Evolutionary conservation across 2,888 invertebrate genomes (phyloP).

Genomic region (Cerceris rybyensis): DNA sequence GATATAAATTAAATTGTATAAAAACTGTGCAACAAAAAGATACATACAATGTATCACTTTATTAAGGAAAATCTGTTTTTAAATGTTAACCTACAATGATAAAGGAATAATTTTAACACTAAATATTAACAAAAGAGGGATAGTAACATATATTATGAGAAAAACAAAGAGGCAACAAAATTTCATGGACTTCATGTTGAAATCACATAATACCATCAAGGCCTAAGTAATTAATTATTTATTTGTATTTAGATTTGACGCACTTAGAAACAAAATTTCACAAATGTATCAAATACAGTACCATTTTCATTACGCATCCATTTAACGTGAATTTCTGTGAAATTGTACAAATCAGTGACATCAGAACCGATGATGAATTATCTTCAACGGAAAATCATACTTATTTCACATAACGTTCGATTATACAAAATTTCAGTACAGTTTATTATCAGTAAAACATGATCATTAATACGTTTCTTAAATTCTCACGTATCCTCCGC

Average conservation of each 20-base stretch:
- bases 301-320: slow-evolving; percentile 20
- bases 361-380: slow-evolving; percentile 20
- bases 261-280: slow-evolving; percentile 37
- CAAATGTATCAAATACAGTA: slow-evolving; percentile 6
- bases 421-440: not conserved
- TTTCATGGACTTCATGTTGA: too few species aligned
- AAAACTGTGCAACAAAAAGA: too few species aligned
- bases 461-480: slow-evolving; percentile 5
- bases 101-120: too few species aligned
- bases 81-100: too few species aligned
- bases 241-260: slow-evolving; percentile 38
- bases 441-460: not conserved
- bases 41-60: too few species aligned
- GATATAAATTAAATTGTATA: too few species aligned
- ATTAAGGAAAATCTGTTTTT: too few species aligned
- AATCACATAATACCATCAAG: too few species aligned
- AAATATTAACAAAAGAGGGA: too few species aligned
- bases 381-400: not conserved
- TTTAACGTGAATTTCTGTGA: slow-evolving; percentile 22
- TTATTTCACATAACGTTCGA: not conserved
- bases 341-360: slow-evolving; percentile 26
- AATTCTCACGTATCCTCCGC: slow-evolving; percentile 12
- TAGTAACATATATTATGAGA: too few species aligned
- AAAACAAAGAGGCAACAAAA: too few species aligned
- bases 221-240: slow-evolving; percentile 46